Evolutionary conservation across 1,140 invertebrate genomes (phyloP).

Genomic region (Heliconius melpomene): DNA sequence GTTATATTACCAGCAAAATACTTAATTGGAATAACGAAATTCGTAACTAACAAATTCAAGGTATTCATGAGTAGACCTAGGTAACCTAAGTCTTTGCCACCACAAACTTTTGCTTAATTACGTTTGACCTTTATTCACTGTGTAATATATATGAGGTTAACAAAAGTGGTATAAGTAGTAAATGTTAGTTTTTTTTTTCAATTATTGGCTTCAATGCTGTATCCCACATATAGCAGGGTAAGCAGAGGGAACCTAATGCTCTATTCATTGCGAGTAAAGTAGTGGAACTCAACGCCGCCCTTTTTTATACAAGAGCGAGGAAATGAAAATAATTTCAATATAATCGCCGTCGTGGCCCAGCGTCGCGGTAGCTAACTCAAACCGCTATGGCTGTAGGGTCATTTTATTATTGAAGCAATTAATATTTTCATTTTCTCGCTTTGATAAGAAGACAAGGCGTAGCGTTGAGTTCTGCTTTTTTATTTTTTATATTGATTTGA

Average conservation of each 20-base stretch:
- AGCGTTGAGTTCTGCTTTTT: background rate
- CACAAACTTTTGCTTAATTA: slow-evolving; percentile 13
- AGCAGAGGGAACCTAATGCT: background rate
- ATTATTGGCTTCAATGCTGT: background rate
- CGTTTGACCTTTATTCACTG: slow-evolving; percentile 12
- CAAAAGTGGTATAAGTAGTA: background rate
- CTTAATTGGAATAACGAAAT: background rate
- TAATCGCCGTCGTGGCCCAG: too few relatives aligned
- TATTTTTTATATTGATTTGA: too few relatives aligned
- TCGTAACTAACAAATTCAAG: background rate
- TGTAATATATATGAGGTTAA: background rate
- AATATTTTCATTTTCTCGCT: too few relatives aligned
- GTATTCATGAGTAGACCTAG: slow-evolving; percentile 4
- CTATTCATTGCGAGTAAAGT: too few relatives aligned
- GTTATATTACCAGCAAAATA: background rate
- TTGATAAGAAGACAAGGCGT: background rate
- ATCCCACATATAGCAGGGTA: too few relatives aligned
- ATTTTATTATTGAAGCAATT: too few relatives aligned
- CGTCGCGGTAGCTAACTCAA: too few relatives aligned
- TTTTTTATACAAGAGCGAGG: background rate
- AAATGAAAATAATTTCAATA: background rate
- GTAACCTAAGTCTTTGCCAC: background rate
- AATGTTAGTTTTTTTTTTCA: background rate
- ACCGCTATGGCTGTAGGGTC: too few relatives aligned
- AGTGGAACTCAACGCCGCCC: too few relatives aligned